phyloP scores from a whole-genome alignment of 1,140 invertebrate genomes.

The Dendrolimus kikuchii region DNA sequence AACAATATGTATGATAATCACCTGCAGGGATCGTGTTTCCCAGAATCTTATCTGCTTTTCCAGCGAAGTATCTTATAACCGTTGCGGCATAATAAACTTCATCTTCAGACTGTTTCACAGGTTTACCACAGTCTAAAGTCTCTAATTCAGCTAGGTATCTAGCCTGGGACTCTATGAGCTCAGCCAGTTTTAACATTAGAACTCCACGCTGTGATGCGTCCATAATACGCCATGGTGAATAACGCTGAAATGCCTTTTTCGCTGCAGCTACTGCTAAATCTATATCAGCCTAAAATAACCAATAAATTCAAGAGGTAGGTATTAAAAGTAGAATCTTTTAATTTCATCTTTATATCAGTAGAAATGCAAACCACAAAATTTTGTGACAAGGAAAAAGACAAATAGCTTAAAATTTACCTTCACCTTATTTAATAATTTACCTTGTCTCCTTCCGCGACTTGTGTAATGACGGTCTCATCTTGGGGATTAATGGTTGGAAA shows the following conservation, averaged over 20 bases:
- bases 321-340: no score
- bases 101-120: conserved; percentile 73
- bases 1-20: conserved; percentile 10
- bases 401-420: no score
- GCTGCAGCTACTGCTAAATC: conserved; percentile 88
- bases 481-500: conserved; percentile 85
- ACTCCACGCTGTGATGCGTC: conserved; percentile 78
- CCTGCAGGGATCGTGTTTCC: conserved; percentile 70
- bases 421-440: conserved; percentile 41
- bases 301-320: background rate
- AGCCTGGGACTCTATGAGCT: conserved; percentile 80
- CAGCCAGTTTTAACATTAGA: conserved; percentile 75
- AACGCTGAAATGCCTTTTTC: conserved; percentile 78
- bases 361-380: no score
- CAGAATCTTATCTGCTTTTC: conserved; percentile 83
- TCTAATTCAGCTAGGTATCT: conserved; percentile 79
- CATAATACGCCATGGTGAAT: conserved; percentile 82
- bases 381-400: no score
- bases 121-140: conserved; percentile 84
- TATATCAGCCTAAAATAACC: conserved; percentile 77
- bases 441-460: conserved; percentile 87
- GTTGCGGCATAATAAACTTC: conserved; percentile 74
- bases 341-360: no score
- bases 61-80: conserved; percentile 81
- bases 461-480: conserved; percentile 81